A percentile compares a stretch with the other conserved stretches of the same genome.
Evolutionary conservation across 2,797 vertebrate genomes (phyloP).

Genomic region (Potorous gilbertii): DNA sequence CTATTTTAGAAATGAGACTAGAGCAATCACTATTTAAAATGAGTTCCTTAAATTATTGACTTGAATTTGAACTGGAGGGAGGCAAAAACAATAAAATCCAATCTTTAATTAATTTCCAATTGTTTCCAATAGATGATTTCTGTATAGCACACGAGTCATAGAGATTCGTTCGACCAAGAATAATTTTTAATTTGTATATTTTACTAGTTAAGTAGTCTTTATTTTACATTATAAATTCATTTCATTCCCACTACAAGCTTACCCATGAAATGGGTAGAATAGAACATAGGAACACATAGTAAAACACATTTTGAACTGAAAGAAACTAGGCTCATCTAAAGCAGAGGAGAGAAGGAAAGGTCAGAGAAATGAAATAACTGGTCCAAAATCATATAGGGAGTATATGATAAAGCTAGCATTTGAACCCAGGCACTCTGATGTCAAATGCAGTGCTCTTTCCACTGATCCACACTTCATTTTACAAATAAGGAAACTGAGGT

Average conservation of each 20-base stretch:
- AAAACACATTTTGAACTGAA: not conserved
- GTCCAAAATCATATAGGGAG: not conserved
- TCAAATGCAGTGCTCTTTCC: not conserved
- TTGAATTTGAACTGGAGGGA: not conserved
- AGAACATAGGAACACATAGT: not conserved
- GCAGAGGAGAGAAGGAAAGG: not conserved
- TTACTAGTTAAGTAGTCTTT: not conserved
- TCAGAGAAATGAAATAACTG: not conserved
- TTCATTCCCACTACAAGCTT: not conserved
- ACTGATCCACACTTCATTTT: not conserved
- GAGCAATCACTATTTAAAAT: not conserved
- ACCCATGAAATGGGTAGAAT: not conserved
- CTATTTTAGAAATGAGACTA: not conserved
- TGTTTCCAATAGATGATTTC: not conserved
- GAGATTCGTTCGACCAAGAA: not conserved
- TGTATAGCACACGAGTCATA: not conserved
- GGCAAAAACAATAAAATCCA: not conserved
- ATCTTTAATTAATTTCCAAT: not conserved
- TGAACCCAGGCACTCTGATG: not conserved
- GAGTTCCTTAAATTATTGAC: not conserved
- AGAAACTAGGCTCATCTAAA: not conserved
- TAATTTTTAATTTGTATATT: not conserved
- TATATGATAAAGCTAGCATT: not conserved
- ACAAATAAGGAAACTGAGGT: not conserved
- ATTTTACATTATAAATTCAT: not conserved